phyloP scores from a whole-genome alignment of 2,888 invertebrate species.

The Venustoraphidia nigricollis region DNA sequence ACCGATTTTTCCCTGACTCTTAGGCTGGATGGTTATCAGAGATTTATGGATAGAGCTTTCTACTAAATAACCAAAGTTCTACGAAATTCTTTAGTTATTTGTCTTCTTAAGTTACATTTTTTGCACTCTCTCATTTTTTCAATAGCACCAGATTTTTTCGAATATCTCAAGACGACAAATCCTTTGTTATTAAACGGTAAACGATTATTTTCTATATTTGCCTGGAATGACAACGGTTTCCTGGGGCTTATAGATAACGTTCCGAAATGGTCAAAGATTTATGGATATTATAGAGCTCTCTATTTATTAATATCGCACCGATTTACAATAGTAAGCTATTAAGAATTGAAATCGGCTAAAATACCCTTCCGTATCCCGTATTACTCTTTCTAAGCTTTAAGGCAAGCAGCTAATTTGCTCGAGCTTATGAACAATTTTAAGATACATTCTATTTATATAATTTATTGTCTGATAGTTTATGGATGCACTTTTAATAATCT shows the following conservation, averaged over 20 bases:
- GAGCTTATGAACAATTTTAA: slow-evolving; percentile 96
- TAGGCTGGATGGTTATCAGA: slow-evolving; percentile 90
- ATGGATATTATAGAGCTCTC: too few species aligned
- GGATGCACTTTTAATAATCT: too few species aligned
- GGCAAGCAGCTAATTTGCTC: slow-evolving; percentile 67
- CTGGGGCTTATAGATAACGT: slow-evolving; percentile 52
- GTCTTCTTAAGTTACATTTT: too few species aligned
- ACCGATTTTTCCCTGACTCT: slow-evolving; percentile 98
- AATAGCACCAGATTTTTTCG: slow-evolving; percentile 93
- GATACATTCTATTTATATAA: slow-evolving; percentile 33
- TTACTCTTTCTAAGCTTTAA: slow-evolving; percentile 64
- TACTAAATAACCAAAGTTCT: slow-evolving; percentile 89
- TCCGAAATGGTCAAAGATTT: slow-evolving; percentile 38
- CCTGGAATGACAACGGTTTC: slow-evolving; percentile 99
- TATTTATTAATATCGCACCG: too few species aligned
- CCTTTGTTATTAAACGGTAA: slow-evolving; percentile 69
- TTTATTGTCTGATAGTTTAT: too few species aligned
- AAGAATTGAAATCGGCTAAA: slow-evolving; percentile 44
- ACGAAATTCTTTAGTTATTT: slow-evolving; percentile 25
- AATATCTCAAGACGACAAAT: slow-evolving; percentile 92
- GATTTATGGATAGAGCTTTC: slow-evolving; percentile 73
- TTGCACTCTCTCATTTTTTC: too few species aligned
- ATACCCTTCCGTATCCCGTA: slow-evolving; percentile 68
- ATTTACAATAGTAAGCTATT: slow-evolving; percentile 53
- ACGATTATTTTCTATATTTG: slow-evolving; percentile 93